Conservation (phyloP, 2,113 vertebrate species). For the Sceloporus undulatus region DNA sequence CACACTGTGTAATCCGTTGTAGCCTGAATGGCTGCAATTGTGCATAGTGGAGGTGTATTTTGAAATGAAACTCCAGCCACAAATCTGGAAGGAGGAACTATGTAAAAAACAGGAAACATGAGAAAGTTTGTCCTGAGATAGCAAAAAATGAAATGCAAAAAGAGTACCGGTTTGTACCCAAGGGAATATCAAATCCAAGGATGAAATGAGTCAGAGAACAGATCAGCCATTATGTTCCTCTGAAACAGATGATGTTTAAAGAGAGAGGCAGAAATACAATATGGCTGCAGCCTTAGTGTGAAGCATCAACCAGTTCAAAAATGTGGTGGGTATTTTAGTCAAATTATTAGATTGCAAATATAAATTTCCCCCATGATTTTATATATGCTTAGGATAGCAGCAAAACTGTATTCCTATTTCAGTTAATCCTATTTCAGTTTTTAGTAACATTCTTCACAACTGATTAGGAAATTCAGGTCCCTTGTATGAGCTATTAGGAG, state of each 20-base stretch:
- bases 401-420: not conserved
- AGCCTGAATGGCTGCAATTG: not conserved
- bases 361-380: not conserved
- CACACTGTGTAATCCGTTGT: not conserved
- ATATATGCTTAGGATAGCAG: not conserved
- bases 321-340: too few relatives aligned
- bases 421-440: not conserved
- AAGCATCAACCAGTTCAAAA: not conserved
- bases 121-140: not conserved
- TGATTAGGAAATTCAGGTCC: not conserved
- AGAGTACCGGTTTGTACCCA: not conserved
- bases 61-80: not conserved
- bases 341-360: not conserved
- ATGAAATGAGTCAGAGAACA: not conserved
- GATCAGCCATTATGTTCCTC: not conserved
- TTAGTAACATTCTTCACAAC: not conserved
- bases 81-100: not conserved
- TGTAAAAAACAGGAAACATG: not conserved
- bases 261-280: not conserved
- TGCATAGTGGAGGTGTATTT: not conserved
- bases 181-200: not conserved
- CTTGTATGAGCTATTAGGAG: not conserved
- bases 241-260: not conserved
- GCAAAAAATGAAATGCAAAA: not conserved
- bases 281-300: not conserved